Base-by-base conservation (phyloP, 2,888 invertebrate species). In the Alentia gelatinosa region DNA sequence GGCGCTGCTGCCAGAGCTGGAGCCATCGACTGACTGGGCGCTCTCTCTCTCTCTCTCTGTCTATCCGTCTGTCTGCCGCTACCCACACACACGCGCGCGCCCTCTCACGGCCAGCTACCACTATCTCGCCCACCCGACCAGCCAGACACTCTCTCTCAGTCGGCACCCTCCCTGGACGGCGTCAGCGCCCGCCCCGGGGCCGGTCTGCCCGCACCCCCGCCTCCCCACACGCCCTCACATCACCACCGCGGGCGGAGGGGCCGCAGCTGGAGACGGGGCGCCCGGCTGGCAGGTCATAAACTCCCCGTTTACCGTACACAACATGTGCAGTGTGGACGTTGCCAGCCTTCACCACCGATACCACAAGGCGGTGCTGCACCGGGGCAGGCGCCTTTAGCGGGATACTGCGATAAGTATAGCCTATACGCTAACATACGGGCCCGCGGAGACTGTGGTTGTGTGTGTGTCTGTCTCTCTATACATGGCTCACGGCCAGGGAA, bases 281-380 rank as follows among this genome's bases (percentile, higher is more conserved):
- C 68, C 26, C 1, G 23, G 83, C 83, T 83, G 40, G 35, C 83
- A 40, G 83, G 26, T 83, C 83, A 83, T 83, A 83, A 83, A 83
- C 83, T 83, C 37, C 15, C 39, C 83, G 19, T 83, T 83, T 26
- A 37, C 33, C 30, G 19, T 23, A 39, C 39, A 83, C 83, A 83
- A 7, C 83, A 39, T 83, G 83, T 35, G 83, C 9, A 26, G 5
- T 68, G 68, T 30, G 26, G 33, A 26, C 68, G n/a, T 56, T n/a
- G n/a, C 56, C n/a, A 9, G 33, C 68, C 68, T 68, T 56, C 56
- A 56, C 56, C n/a, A 9, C 56, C 19, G 56, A 56, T 19, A 3
- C 56, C 56, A n/a, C 5, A 56, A 19, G 19, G 56, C n/a, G 56
- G 5, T 56, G n/a, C 19, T 56, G 9, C n/a, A 4, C 56, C 19